phyloP scores from a whole-genome alignment of 2,797 vertebrate genomes.

The Tarsius wallacei region DNA sequence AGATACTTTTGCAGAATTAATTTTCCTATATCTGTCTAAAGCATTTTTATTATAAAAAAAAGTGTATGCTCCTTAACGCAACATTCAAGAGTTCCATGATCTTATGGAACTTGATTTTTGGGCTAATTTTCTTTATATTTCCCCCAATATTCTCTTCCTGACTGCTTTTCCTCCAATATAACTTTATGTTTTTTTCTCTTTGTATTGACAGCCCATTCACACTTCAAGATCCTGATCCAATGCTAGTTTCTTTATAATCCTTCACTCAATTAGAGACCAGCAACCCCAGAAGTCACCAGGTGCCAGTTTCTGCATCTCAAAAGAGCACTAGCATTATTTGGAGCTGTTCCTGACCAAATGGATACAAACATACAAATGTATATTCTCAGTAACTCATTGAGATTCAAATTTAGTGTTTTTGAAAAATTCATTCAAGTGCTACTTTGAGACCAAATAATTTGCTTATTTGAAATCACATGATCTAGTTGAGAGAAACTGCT shows the following conservation, averaged over 20 bases:
- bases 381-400: not conserved
- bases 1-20: not conserved
- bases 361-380: fast-evolving
- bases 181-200: not conserved
- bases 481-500: too few relatives aligned
- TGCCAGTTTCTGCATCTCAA: not conserved
- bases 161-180: not conserved
- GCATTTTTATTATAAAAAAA: not conserved
- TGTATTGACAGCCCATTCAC: not conserved
- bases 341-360: not conserved
- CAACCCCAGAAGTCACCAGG: not conserved
- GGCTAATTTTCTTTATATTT: not conserved
- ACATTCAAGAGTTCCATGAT: not conserved
- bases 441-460: not conserved
- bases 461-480: not conserved
- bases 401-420: not conserved
- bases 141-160: not conserved
- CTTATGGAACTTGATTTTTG: not conserved
- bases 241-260: not conserved
- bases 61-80: not conserved
- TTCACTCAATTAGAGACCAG: fast-evolving
- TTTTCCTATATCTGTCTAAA: not conserved
- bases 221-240: not conserved
- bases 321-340: not conserved
- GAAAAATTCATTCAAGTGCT: not conserved